phyloP scores from a whole-genome alignment of 2,797 vertebrate species.

The Morus bassanus region DNA sequence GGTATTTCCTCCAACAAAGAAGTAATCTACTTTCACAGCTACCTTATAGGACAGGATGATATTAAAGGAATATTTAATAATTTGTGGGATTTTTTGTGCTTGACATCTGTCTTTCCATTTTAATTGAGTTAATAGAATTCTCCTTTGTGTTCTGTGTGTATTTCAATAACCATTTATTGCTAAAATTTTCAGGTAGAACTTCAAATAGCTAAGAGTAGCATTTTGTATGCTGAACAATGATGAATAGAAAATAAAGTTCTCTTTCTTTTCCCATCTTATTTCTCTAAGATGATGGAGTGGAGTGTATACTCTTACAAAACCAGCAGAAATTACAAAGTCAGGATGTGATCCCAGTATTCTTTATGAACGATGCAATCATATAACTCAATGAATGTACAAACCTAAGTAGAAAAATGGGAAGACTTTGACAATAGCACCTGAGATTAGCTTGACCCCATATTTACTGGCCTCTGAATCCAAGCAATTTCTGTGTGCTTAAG shows the following conservation, averaged over 20 bases:
- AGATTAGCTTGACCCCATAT: not conserved
- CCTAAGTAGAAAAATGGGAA: not conserved
- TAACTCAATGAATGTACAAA: not conserved
- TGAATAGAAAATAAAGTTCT: not conserved
- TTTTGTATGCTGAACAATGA: not conserved
- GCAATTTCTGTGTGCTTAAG: not conserved
- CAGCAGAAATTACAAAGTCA: not conserved
- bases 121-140: not conserved
- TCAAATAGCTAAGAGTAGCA: not conserved
- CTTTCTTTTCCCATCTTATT: not conserved
- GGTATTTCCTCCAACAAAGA: not conserved
- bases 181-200: not conserved
- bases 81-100: not conserved
- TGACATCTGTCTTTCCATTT: not conserved
- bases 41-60: not conserved
- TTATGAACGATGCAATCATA: not conserved
- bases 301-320: not conserved
- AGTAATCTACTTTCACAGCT: not conserved
- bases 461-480: not conserved
- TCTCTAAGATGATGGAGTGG: not conserved
- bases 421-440: not conserved
- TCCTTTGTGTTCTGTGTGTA: not conserved
- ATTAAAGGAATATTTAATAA: not conserved
- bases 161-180: not conserved
- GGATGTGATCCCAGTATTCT: not conserved